Percentiles rank a stretch among this genome's conserved stretches.
Conservation (phyloP, 2,888 invertebrate species). For the Scrobipalpa atriplicella region DNA sequence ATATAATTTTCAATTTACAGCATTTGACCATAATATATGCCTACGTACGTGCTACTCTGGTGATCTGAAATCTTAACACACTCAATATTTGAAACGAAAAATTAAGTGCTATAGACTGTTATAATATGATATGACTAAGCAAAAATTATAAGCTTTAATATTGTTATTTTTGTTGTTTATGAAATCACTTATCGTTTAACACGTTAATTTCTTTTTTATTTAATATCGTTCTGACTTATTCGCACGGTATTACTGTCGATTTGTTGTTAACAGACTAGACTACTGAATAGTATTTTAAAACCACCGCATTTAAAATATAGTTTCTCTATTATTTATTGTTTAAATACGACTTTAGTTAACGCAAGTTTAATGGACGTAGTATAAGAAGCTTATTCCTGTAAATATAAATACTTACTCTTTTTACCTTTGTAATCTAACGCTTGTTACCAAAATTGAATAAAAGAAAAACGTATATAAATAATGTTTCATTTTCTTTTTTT, state of each 20-base stretch:
- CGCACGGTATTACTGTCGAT: not conserved
- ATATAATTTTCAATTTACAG: too few species aligned
- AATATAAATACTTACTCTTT: not conserved
- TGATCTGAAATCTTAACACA: too few species aligned
- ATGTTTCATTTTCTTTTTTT: slow-evolving; percentile 3
- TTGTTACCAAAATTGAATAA: slow-evolving; percentile 13
- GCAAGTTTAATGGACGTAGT: not conserved
- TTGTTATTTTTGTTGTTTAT: slow-evolving; percentile 1
- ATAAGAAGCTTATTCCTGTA: not conserved
- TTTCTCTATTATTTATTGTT: slow-evolving; percentile 23
- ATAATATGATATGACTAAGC: slow-evolving; percentile 1
- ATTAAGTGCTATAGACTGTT: not conserved
- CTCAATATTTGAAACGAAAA: not conserved
- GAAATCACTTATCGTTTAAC: not conserved
- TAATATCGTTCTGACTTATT: not conserved
- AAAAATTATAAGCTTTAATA: slow-evolving; percentile 11
- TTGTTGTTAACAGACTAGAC: not conserved
- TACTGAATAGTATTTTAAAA: slow-evolving; percentile 15
- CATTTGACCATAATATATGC: too few species aligned
- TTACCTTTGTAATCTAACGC: slow-evolving; percentile 12
- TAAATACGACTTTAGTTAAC: not conserved
- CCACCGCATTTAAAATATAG: slow-evolving; percentile 24
- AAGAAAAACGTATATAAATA: not conserved
- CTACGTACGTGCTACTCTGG: too few species aligned
- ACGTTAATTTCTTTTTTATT: not conserved